Evolutionary conservation across 1,140 invertebrate species (phyloP).

Genomic region (Acromyrmex echinatior): DNA sequence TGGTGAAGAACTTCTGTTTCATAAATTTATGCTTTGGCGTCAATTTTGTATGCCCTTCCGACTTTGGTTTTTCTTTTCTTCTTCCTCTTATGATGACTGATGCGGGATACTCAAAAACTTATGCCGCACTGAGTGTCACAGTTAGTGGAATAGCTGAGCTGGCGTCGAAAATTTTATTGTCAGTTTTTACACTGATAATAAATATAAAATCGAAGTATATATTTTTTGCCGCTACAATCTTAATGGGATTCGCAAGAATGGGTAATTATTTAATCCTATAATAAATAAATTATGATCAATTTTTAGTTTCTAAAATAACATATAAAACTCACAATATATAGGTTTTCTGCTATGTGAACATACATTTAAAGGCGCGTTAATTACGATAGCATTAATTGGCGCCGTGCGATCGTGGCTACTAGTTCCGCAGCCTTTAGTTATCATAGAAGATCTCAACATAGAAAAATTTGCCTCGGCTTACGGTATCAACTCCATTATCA

Average conservation of each 20-base stretch:
- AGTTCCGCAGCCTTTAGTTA: slow-evolving; percentile 82
- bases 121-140: slow-evolving; percentile 81
- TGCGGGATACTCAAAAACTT: slow-evolving; percentile 77
- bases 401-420: slow-evolving; percentile 81
- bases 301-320: not conserved
- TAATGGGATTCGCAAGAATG: slow-evolving; percentile 80
- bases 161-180: slow-evolving; percentile 79
- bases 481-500: slow-evolving; percentile 83
- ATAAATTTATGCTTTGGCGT: slow-evolving; percentile 82
- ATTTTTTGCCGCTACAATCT: slow-evolving; percentile 83
- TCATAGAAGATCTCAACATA: slow-evolving; percentile 83
- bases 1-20: slow-evolving; percentile 80
- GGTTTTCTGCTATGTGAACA: slow-evolving; percentile 81
- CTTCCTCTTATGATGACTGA: slow-evolving; percentile 83
- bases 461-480: slow-evolving; percentile 85
- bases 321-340: slow-evolving; percentile 50
- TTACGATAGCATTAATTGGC: slow-evolving; percentile 81
- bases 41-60: slow-evolving; percentile 81
- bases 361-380: slow-evolving; percentile 78
- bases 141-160: slow-evolving; percentile 81
- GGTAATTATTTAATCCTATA: slow-evolving; percentile 67
- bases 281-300: not conserved
- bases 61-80: slow-evolving; percentile 81
- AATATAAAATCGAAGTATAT: slow-evolving; percentile 80
- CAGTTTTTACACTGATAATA: slow-evolving; percentile 80